phyloP scores from a whole-genome alignment of 2,797 vertebrate species.

The Gymnothorax reevesii region DNA sequence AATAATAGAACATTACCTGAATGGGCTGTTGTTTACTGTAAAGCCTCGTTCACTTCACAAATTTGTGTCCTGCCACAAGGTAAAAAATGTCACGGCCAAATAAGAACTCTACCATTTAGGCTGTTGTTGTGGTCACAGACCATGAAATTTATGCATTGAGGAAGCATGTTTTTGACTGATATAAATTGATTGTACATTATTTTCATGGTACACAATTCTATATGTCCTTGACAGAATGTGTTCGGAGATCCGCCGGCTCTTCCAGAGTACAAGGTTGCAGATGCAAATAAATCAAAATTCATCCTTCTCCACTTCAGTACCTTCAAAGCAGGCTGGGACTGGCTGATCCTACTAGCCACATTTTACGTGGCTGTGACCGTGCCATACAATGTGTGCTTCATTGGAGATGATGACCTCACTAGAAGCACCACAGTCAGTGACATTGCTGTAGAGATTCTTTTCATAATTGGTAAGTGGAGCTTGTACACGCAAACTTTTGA shows the following conservation, averaged over 20 bases:
- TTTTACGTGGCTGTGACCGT: conserved; percentile 98
- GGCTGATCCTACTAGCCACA: conserved; percentile 94
- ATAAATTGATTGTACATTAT: neutral
- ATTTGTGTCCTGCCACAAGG: neutral
- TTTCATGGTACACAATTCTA: neutral
- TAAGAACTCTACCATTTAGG: neutral
- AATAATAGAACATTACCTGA: neutral
- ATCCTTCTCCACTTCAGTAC: conserved; percentile 97
- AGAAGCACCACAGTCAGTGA: conserved; percentile 96
- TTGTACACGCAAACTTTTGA: neutral
- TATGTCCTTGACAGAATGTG: conserved; percentile 81
- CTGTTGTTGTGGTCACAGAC: neutral
- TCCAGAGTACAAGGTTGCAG: conserved; percentile 97
- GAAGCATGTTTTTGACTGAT: neutral
- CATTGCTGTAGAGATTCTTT: conserved; percentile 96
- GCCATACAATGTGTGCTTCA: conserved; percentile 97
- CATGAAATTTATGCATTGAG: conserved; percentile 19
- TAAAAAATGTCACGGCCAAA: conserved; percentile 11
- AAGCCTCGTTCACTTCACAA: neutral
- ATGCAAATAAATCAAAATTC: conserved; percentile 96
- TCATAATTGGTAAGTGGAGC: conserved; percentile 86
- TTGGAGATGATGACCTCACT: conserved; percentile 91
- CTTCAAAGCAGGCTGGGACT: conserved; percentile 98
- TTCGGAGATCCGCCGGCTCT: conserved; percentile 92
- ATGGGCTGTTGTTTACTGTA: neutral